A percentile compares a stretch with the other conserved stretches of the same genome.
Evolutionary conservation across 2,113 vertebrate species (phyloP).

Genomic region (Hymenochirus boettgeri): DNA sequence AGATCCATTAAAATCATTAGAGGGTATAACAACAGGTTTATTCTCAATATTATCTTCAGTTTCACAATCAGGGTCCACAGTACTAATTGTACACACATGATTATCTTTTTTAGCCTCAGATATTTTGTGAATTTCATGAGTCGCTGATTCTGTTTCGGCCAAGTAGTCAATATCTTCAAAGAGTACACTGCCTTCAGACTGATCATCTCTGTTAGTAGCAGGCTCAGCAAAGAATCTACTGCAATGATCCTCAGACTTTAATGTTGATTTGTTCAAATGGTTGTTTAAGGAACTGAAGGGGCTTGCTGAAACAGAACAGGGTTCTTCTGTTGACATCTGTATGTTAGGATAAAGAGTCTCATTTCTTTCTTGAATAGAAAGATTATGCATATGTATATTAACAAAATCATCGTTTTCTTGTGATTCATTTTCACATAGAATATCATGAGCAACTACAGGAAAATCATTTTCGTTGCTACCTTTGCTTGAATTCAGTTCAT

Average conservation of each 20-base stretch:
- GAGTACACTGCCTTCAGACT: background rate
- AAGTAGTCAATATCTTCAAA: constrained; percentile 35
- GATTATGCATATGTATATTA: background rate
- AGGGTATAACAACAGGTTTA: rapidly evolving
- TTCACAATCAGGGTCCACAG: constrained; percentile 35
- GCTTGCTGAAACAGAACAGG: background rate
- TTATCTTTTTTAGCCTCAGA: background rate
- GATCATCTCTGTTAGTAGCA: background rate
- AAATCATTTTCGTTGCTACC: constrained; percentile 9
- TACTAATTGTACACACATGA: background rate
- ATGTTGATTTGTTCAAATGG: background rate
- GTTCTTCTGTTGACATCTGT: rapidly evolving
- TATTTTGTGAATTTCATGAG: constrained; percentile 27
- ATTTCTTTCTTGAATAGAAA: constrained; percentile 17
- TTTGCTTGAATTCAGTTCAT: constrained; percentile 5
- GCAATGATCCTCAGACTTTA: no score
- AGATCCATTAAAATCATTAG: rapidly evolving
- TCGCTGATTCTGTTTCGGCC: constrained; percentile 19
- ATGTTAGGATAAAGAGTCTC: rapidly evolving
- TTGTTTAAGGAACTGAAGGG: background rate
- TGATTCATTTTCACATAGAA: background rate
- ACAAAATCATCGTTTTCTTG: background rate
- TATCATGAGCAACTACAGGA: background rate
- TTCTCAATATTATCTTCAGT: constrained; percentile 29
- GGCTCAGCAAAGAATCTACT: background rate